Conservation (phyloP, 35 echinoderm and acorn worm genomes). For the Amphiura filiformis region DNA sequence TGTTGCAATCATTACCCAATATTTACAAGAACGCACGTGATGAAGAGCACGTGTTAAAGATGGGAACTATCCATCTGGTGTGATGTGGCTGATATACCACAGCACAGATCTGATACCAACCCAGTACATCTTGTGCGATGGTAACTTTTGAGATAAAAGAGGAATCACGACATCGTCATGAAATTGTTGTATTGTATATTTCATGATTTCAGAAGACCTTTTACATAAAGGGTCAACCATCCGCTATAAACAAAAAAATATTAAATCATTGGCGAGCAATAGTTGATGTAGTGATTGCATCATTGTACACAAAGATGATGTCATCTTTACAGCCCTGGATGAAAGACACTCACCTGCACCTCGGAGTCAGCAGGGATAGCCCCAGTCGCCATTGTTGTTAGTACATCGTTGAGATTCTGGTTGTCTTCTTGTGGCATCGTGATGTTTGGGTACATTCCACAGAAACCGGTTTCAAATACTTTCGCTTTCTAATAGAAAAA, state of each 20-base stretch:
- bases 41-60: too few species aligned
- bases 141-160: too few species aligned
- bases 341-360: conserved; percentile 12
- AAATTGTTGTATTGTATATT: background rate
- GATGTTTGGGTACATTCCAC: conserved; percentile 50
- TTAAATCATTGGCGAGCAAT: background rate
- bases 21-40: too few species aligned
- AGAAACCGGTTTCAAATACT: background rate
- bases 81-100: too few species aligned
- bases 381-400: conserved; percentile 66
- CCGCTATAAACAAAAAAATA: background rate
- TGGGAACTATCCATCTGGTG: too few species aligned
- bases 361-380: conserved; percentile 49
- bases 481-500: background rate
- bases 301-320: conserved; percentile 3
- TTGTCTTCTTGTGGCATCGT: conserved; percentile 48
- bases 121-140: too few species aligned
- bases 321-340: background rate
- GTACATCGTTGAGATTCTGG: conserved; percentile 44
- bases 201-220: background rate
- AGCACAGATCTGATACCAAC: too few species aligned
- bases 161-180: too few species aligned
- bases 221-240: background rate
- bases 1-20: too few species aligned
- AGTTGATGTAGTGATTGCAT: background rate